Evolutionary conservation across 2,113 vertebrate species (phyloP).

Genomic region (Nesoenas mayeri): DNA sequence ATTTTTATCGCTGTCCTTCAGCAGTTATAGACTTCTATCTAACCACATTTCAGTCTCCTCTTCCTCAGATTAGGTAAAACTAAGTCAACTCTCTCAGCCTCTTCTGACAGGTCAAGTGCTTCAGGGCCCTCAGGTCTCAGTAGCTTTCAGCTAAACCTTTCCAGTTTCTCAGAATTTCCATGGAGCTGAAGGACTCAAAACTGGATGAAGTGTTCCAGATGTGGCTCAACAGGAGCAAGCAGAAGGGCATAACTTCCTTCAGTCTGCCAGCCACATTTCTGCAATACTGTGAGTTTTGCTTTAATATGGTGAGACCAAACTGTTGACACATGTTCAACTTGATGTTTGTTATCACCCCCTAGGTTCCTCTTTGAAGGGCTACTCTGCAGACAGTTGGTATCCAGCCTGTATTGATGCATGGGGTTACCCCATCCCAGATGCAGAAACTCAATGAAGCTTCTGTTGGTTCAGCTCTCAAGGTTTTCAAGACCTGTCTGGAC

Average conservation of each 20-base stretch:
- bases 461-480: not conserved
- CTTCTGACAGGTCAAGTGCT: not conserved
- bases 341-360: not conserved
- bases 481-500: not conserved
- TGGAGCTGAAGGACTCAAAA: not conserved
- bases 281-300: not conserved
- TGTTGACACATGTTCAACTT: not conserved
- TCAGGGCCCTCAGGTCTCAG: not conserved
- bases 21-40: not conserved
- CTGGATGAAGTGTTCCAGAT: not conserved
- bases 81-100: not conserved
- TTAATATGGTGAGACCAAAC: not conserved
- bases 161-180: not conserved
- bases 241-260: not conserved
- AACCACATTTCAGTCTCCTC: not conserved
- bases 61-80: not conserved
- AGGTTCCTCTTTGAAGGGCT: not conserved
- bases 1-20: not conserved
- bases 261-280: not conserved
- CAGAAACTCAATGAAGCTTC: not conserved
- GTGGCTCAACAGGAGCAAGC: not conserved
- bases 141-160: not conserved
- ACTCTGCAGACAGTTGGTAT: not conserved
- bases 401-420: not conserved
- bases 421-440: not conserved